Conservation (phyloP, 64 coral and sea anemone genomes). For the Trachythela sp. region DNA sequence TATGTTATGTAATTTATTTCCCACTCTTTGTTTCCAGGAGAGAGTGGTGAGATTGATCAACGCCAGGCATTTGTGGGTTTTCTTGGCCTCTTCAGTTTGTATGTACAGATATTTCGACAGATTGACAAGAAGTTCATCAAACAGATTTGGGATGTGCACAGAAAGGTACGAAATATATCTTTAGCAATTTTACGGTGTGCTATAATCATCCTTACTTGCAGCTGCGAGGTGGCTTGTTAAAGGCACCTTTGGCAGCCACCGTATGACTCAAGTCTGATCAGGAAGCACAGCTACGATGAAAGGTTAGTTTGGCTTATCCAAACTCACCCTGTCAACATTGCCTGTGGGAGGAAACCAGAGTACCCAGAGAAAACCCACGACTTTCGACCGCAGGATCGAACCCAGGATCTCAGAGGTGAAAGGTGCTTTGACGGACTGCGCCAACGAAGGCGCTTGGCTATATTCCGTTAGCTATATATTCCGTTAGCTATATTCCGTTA, state of each 20-base stretch:
- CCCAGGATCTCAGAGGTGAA: too few species aligned
- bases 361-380: too few species aligned
- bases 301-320: too few species aligned
- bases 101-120: slow-evolving; percentile 79
- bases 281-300: too few species aligned
- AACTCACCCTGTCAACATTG: too few species aligned
- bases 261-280: too few species aligned
- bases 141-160: slow-evolving; percentile 88
- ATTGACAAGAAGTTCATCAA: slow-evolving; percentile 91
- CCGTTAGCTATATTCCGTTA: too few species aligned
- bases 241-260: too few species aligned
- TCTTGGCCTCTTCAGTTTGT: slow-evolving; percentile 74
- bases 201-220: not conserved
- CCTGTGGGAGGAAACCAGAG: too few species aligned
- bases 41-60: slow-evolving; percentile 80
- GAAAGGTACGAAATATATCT: slow-evolving; percentile 58
- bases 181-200: not conserved
- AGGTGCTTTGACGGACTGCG: not conserved
- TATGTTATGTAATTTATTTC: not conserved
- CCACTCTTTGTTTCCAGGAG: slow-evolving; percentile 39
- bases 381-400: too few species aligned
- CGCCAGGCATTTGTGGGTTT: slow-evolving; percentile 69
- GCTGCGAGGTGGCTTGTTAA: too few species aligned
- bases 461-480: not conserved
- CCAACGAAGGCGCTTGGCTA: not conserved